Base-by-base conservation (phyloP, 92 coral and sea anemone genomes). In the Meandrina meandrites region DNA sequence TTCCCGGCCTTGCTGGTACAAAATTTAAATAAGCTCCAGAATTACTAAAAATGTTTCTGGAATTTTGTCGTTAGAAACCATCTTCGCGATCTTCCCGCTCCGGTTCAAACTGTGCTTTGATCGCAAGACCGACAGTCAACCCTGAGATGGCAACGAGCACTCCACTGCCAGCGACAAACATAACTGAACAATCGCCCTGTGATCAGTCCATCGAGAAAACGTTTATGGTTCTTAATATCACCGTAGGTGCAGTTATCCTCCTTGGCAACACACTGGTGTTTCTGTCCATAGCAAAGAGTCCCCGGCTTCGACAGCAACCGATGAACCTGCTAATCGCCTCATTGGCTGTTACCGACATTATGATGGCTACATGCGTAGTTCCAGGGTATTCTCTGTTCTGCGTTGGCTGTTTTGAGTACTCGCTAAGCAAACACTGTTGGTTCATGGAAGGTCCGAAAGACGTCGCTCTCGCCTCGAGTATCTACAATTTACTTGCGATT, bases 241-340 rank as follows among this genome's bases (percentile, higher is more conserved):
- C 37, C 21, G 19, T 80, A 40, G 92, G 90, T 5, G 84, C 81
- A 7, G n/a, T 88, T 16, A 88, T 82, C 27, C 74, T 92, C 75
- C 50, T 79, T 78, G 91, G 92, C 66, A 92, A 92, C 62, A 36
- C 69, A 40, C 56, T 85, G 45, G 94, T 92, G 83, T 89, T 92
- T 51, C 37, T 87, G 77, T 78, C 86, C 60, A 92, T 92, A 64
- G 74, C 88, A 8, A 85, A 91, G 6, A 80, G 75, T 21, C 54
- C 82, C 14, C 85, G 80, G 14, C 82, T 92, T 32, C 88, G 81
- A n/a, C 89, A 79, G 50, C 54, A 80, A 1, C 81, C 67, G 34
- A 90, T 92, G 94, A 89, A 89, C 88, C 78, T 47, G 31, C 90
- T 92, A 54, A 86, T 89, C 5, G 73, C 91, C 24, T 90, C 93